Evolutionary conservation across 2,113 vertebrate genomes (phyloP).

Genomic region (Xiphophorus couchianus): DNA sequence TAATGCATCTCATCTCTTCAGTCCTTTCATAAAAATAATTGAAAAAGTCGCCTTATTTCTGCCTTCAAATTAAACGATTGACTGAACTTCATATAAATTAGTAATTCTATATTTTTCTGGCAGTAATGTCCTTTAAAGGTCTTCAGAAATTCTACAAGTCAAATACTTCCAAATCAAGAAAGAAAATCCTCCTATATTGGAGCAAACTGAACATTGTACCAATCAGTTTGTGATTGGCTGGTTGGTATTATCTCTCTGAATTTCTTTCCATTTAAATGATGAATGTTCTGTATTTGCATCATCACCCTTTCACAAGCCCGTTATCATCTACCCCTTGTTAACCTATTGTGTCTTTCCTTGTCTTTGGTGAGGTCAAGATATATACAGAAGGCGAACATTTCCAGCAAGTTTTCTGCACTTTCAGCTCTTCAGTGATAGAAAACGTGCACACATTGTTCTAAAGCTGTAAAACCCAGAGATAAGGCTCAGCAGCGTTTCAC

Average conservation of each 20-base stretch:
- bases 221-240: neutral
- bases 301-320: neutral
- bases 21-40: neutral
- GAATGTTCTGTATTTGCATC: neutral
- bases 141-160: neutral
- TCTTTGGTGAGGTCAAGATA: neutral
- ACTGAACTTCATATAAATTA: neutral
- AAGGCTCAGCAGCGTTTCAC: slow-evolving; percentile 15
- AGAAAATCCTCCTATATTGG: neutral
- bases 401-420: neutral
- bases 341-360: neutral
- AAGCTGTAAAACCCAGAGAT: slow-evolving; percentile 11
- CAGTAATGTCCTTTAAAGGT: too few relatives aligned
- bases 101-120: neutral
- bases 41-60: neutral
- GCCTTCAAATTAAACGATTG: neutral
- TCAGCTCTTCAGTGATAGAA: slow-evolving; percentile 3
- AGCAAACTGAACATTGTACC: neutral
- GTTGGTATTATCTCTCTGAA: too few relatives aligned
- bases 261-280: neutral
- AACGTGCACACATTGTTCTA: slow-evolving; percentile 13
- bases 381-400: neutral
- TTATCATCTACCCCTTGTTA: neutral
- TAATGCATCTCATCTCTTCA: too few relatives aligned
- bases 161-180: neutral